phyloP scores from a whole-genome alignment of 2,113 vertebrate genomes.

The Cheirogaleus medius region DNA sequence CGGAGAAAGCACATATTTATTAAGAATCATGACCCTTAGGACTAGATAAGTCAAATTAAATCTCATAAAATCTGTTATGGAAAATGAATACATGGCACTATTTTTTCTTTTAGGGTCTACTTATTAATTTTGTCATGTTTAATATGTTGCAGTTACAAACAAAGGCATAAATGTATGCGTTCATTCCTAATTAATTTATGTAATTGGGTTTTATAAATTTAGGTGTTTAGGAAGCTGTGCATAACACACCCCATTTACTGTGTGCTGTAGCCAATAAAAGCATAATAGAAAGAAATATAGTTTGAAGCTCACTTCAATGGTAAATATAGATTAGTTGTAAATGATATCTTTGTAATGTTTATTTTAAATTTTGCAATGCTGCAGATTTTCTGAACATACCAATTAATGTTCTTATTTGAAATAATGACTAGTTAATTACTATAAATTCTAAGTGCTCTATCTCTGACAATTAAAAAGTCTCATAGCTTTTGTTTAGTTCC shows the following conservation, averaged over 20 bases:
- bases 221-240: constrained; percentile 86
- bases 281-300: constrained; percentile 88
- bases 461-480: constrained; percentile 83
- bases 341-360: constrained; percentile 88
- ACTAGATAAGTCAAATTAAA: constrained; percentile 71
- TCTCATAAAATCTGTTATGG: constrained; percentile 67
- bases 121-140: constrained; percentile 82
- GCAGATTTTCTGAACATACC: constrained; percentile 85
- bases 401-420: constrained; percentile 87
- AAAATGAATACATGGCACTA: constrained; percentile 39
- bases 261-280: constrained; percentile 87
- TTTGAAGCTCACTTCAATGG: constrained; percentile 85
- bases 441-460: constrained; percentile 82
- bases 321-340: constrained; percentile 88
- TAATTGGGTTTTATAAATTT: constrained; percentile 89
- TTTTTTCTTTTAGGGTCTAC: constrained; percentile 71
- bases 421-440: constrained; percentile 88
- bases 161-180: constrained; percentile 82
- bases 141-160: constrained; percentile 84
- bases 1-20: constrained; percentile 55
- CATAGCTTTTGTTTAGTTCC: constrained; percentile 51
- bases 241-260: constrained; percentile 86
- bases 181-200: constrained; percentile 89
- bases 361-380: constrained; percentile 89
- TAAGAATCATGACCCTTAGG: constrained; percentile 63